Percentiles rank a stretch among this genome's conserved stretches.
Evolutionary conservation across 2,113 vertebrate genomes (phyloP).

Genomic region (Hypanus sabinus): DNA sequence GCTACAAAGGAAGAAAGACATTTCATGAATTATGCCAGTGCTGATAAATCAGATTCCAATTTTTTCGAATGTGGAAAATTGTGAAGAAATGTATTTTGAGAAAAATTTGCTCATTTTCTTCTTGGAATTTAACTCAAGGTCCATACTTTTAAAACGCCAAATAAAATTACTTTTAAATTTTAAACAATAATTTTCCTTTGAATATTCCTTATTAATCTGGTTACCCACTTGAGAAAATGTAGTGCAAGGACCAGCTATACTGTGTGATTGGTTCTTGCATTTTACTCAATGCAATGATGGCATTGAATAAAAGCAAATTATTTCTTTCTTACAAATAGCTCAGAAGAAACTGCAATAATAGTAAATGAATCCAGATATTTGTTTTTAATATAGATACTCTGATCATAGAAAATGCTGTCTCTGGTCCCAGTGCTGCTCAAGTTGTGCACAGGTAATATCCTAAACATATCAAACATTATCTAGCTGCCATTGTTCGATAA

Average conservation of each 20-base stretch:
- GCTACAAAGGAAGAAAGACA: too few relatives aligned
- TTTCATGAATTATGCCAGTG: too few relatives aligned
- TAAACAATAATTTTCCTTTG: too few relatives aligned
- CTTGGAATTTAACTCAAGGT: neutral
- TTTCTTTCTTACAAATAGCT: too few relatives aligned
- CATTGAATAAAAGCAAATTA: too few relatives aligned
- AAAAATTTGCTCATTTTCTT: neutral
- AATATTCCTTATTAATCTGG: neutral
- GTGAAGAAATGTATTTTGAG: neutral
- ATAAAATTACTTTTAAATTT: too few relatives aligned
- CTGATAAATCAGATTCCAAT: too few relatives aligned
- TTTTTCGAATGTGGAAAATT: neutral
- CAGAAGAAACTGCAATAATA: neutral
- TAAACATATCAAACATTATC: neutral
- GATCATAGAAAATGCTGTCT: slow-evolving; percentile 2
- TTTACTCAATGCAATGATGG: neutral
- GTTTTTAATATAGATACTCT: neutral
- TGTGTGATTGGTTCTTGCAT: neutral
- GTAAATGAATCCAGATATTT: neutral
- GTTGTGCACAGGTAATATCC: too few relatives aligned
- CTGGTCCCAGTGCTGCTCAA: neutral
- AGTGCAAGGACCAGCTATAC: neutral
- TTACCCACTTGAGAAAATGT: neutral
- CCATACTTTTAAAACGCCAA: too few relatives aligned
- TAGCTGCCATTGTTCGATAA: neutral